These are phyloP conservation scores for Anoura caudifer DNA, from an alignment of 2,113 vertebrate genomes.

Conservation along the genomic window DNA sequence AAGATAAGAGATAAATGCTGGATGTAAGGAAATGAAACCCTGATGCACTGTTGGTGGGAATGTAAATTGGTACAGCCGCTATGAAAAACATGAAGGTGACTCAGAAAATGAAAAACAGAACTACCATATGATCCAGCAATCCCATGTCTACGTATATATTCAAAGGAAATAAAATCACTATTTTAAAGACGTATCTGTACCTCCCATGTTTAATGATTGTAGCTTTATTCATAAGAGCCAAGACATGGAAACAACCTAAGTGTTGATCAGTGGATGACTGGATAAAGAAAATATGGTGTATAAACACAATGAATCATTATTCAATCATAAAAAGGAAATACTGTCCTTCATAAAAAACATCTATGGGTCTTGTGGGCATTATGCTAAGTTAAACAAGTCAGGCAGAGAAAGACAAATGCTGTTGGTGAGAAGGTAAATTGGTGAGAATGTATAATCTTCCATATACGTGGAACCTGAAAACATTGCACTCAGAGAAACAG, in stretches of 20 bases:
- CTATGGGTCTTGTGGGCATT: not conserved
- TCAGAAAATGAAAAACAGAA: not conserved
- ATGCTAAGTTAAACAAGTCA: not conserved
- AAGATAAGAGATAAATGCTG: not conserved
- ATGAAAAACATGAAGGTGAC: not conserved
- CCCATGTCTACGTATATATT: not conserved
- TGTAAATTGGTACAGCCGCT: not conserved
- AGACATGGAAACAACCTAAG: not conserved
- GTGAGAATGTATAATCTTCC: not conserved
- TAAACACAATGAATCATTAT: not conserved
- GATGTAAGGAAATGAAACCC: not conserved
- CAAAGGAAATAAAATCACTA: not conserved
- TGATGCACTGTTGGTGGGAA: not conserved
- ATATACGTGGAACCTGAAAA: not conserved
- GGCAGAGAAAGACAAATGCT: not conserved
- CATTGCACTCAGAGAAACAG: not conserved
- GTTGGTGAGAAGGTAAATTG: not conserved
- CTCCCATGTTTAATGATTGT: not conserved
- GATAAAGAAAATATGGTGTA: not conserved
- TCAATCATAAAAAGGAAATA: not conserved
- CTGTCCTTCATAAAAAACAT: not conserved
- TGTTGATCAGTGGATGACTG: not conserved
- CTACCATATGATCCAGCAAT: not conserved
- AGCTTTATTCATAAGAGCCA: not conserved
- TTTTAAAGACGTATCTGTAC: not conserved